Base-by-base conservation (phyloP, 1,140 invertebrate species). In the Drosophila burlai region DNA sequence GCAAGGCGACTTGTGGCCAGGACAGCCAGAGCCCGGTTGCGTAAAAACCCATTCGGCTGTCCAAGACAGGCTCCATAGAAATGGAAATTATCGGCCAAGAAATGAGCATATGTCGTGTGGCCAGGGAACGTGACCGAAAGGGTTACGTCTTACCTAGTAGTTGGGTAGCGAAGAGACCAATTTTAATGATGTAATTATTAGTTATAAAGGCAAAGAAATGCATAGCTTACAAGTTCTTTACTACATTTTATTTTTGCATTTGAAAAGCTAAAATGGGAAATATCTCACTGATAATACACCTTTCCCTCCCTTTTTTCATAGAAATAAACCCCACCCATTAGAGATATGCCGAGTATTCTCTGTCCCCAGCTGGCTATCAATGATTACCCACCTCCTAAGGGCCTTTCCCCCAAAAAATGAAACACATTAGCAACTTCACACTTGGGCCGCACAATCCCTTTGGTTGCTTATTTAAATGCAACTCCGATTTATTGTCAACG, bases 401-500 rank as follows among this genome's bases (percentile, higher is more conserved):
- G 38, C 38, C 31, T 68, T 76, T 74, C 49, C 2, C 18, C 31
- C 13, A 16, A 55, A 38, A 16, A 55, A 54, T 24, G 45, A 78
- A 90, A 90, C 78, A 75, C 84, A 89, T 89, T 89, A 90, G 84
- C 85, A 74, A 74, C 81, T 81, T 78, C 75, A 79, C 73, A 84
- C 68, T 75, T 63, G 45, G 58, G 26, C 43, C 62, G 46, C 61
- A 34, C 47, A 58, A 49, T 60, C 55, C 45, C 69, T 79, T 73
- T 63, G 68, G 45, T 47, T 59, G 84, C 85, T 89, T 86, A 86
- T 87, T 86, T 87, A 83, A 89, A 90, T 90, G 84, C 84, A 63
- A 76, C 83, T 78, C 58, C 81, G 87, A 91, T 89, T 91, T 91
- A 91, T 91, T 91, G 87, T 89, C 89, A 91, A 89, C 87, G 68